A percentile compares a stretch with the other conserved stretches of the same genome.
These are phyloP conservation scores for Hydroisotoma schaefferi DNA, from an alignment of 2,888 invertebrate genomes.

Conservation along the genomic window DNA sequence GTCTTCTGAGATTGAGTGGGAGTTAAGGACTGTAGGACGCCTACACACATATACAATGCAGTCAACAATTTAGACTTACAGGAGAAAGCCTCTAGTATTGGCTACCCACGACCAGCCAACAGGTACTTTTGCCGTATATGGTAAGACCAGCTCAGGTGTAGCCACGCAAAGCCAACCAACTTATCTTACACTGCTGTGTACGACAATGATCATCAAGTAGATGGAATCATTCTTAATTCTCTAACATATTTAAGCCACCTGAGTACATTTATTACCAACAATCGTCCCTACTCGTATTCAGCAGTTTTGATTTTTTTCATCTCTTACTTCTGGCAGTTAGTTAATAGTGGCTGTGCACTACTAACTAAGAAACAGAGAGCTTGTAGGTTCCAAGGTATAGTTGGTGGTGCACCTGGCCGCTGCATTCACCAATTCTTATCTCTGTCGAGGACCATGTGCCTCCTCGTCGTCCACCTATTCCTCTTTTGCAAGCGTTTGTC, in stretches of 20 bases:
- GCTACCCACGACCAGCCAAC: slow-evolving; percentile 42
- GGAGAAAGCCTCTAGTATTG: slow-evolving; percentile 47
- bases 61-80: slow-evolving; percentile 44
- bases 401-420: not conserved
- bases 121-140: slow-evolving; percentile 46
- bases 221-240: not conserved
- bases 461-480: not conserved
- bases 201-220: too few species aligned
- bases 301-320: too few species aligned
- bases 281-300: too few species aligned
- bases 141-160: slow-evolving; percentile 27
- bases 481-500: not conserved
- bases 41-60: slow-evolving; percentile 46
- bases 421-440: not conserved
- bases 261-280: too few species aligned
- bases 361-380: too few species aligned
- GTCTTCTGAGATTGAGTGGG: slow-evolving; percentile 2
- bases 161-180: not conserved
- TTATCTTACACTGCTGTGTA: not conserved
- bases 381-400: too few species aligned
- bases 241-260: not conserved
- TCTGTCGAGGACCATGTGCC: not conserved
- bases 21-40: slow-evolving; percentile 31
- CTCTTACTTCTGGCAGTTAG: too few species aligned
- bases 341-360: too few species aligned